phyloP scores from a whole-genome alignment of 2,797 vertebrate species.

The Syngnathus acus region DNA sequence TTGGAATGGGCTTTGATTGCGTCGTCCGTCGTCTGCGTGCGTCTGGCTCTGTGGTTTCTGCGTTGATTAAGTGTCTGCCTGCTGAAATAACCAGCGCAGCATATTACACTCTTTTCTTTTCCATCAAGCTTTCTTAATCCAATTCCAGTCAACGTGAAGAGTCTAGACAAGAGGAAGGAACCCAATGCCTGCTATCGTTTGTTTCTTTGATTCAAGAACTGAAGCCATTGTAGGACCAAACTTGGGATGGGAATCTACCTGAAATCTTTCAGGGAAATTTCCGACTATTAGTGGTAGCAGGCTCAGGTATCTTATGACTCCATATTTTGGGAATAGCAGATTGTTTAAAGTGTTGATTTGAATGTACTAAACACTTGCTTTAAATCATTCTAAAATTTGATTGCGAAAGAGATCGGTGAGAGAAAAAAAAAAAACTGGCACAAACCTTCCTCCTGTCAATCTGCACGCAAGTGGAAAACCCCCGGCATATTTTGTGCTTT shows the following conservation, averaged over 20 bases:
- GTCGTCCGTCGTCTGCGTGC: conserved; percentile 13
- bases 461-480: conserved; percentile 27
- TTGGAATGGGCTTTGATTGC: neutral
- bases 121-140: conserved; percentile 44
- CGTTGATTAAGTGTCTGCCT: conserved; percentile 49
- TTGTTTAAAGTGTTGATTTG: no score
- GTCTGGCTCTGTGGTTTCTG: conserved; percentile 20
- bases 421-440: neutral
- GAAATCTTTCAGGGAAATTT: conserved; percentile 47
- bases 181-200: conserved; percentile 11
- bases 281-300: conserved; percentile 43
- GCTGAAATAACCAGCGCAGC: conserved; percentile 31
- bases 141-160: conserved; percentile 45
- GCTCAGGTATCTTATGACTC: conserved; percentile 48
- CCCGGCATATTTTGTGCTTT: conserved; percentile 26
- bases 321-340: conserved; percentile 41
- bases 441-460: conserved; percentile 13
- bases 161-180: conserved; percentile 50
- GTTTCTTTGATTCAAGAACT: conserved; percentile 5
- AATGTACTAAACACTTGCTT: no score
- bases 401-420: neutral
- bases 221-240: conserved; percentile 29
- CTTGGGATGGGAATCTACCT: neutral
- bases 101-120: conserved; percentile 45
- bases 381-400: neutral